A percentile compares a stretch with the other conserved stretches of the same genome.
Evolutionary conservation across 1,140 invertebrate genomes (phyloP).

Genomic region (Drosophila subpulchrella): DNA sequence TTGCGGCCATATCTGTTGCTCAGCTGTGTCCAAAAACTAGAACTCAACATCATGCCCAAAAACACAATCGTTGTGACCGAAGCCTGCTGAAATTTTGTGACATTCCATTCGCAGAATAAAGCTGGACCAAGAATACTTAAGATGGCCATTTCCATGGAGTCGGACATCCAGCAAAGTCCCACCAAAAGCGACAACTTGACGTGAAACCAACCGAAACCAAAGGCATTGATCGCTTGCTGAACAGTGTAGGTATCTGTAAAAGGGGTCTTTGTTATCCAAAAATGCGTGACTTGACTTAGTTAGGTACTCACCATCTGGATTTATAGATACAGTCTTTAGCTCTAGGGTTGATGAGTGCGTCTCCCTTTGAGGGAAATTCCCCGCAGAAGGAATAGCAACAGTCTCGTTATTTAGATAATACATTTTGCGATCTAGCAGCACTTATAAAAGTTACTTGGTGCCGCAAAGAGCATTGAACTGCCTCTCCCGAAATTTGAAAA

Average conservation of each 20-base stretch:
- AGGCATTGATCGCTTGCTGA: slow-evolving; percentile 96
- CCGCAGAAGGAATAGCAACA: slow-evolving; percentile 23
- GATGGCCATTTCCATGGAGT: slow-evolving; percentile 99
- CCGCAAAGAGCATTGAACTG: background rate
- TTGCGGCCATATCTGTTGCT: slow-evolving; percentile 97
- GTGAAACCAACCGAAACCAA: slow-evolving; percentile 98
- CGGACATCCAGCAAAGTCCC: slow-evolving; percentile 97
- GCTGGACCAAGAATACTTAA: slow-evolving; percentile 96
- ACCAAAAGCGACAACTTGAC: slow-evolving; percentile 94
- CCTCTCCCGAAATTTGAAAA: background rate
- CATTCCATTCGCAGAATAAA: slow-evolving; percentile 96
- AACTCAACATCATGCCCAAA: slow-evolving; percentile 98
- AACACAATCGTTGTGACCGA: slow-evolving; percentile 93
- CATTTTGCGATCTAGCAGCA: slow-evolving; percentile 16
- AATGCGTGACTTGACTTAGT: slow-evolving; percentile 6
- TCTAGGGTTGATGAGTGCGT: slow-evolving; percentile 87
- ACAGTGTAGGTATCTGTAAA: slow-evolving; percentile 95
- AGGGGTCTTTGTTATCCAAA: background rate
- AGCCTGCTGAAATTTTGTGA: slow-evolving; percentile 91
- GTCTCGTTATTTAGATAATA: slow-evolving; percentile 45
- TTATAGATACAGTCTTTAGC: slow-evolving; percentile 92
- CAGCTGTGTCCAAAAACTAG: slow-evolving; percentile 97
- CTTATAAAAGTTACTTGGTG: slow-evolving; percentile 1
- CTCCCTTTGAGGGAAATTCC: slow-evolving; percentile 30
- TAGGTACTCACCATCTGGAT: slow-evolving; percentile 89